A percentile compares a stretch with the other conserved stretches of the same genome.
phyloP scores from a whole-genome alignment of 2,888 invertebrate species.

The Stenurella melanura region DNA sequence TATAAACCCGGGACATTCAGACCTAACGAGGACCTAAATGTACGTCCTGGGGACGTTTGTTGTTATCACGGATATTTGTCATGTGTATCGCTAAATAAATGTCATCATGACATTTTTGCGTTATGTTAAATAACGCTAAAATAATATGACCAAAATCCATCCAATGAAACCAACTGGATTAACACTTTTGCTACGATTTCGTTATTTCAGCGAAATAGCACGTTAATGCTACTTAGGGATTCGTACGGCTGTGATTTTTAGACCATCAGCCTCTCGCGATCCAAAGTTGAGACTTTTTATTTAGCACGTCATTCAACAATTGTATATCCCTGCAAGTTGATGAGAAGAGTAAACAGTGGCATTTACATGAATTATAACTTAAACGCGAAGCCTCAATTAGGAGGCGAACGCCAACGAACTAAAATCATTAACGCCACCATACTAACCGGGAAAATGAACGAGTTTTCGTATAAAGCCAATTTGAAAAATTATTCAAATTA shows the following conservation, averaged over 20 bases:
- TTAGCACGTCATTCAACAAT: slow-evolving; percentile 62
- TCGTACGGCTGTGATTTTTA: background rate
- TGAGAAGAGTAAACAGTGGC: slow-evolving; percentile 62
- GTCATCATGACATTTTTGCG: too few relatives aligned
- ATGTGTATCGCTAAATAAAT: too few relatives aligned
- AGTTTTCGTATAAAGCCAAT: slow-evolving; percentile 58
- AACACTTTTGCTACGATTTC: too few relatives aligned
- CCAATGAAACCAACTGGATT: too few relatives aligned
- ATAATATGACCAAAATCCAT: too few relatives aligned
- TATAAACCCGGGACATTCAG: too few relatives aligned
- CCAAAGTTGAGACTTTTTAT: slow-evolving; percentile 45
- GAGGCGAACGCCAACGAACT: slow-evolving; percentile 64
- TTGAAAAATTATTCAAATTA: slow-evolving; percentile 61
- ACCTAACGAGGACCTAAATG: too few relatives aligned
- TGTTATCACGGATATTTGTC: too few relatives aligned
- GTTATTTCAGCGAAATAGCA: too few relatives aligned
- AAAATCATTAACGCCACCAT: slow-evolving; percentile 65
- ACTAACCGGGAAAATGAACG: slow-evolving; percentile 63
- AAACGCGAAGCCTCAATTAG: slow-evolving; percentile 66
- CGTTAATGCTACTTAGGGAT: too few relatives aligned
- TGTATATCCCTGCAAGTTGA: slow-evolving; percentile 57
- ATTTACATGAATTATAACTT: slow-evolving; percentile 66
- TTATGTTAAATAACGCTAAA: too few relatives aligned
- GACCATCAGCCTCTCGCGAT: slow-evolving; percentile 26
- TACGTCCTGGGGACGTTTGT: too few relatives aligned